Conservation (phyloP, 2,113 vertebrate genomes). For the Candoia aspera region DNA sequence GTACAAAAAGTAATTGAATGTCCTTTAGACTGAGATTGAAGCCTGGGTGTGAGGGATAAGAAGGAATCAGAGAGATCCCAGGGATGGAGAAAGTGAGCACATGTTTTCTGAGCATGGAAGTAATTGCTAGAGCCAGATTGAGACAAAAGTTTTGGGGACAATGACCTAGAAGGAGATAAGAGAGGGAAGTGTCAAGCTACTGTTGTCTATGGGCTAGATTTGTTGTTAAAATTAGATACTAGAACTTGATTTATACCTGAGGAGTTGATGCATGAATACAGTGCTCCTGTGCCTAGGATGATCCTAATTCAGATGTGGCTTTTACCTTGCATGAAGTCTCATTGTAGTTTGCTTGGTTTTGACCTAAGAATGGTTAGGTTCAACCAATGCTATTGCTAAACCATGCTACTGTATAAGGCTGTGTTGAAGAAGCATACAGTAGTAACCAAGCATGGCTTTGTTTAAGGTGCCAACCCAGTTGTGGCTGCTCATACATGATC, state of each 20-base stretch:
- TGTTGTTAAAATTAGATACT: not conserved
- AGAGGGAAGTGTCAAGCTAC: not conserved
- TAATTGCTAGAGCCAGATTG: not conserved
- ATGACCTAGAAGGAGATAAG: not conserved
- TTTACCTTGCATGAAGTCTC: not conserved
- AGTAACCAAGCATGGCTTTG: not conserved
- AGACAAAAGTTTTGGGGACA: not conserved
- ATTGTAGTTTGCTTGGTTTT: not conserved
- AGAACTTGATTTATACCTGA: not conserved
- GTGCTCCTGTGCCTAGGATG: not conserved
- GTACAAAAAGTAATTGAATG: conserved; percentile 20
- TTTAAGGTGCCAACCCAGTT: not conserved
- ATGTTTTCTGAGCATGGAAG: conserved; percentile 2
- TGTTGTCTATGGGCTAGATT: not conserved
- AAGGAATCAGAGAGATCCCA: conserved; percentile 25
- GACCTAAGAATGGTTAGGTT: not conserved
- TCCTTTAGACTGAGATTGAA: conserved; percentile 6
- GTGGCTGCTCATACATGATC: not conserved
- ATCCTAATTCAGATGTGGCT: not conserved
- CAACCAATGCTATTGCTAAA: not conserved
- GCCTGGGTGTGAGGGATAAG: conserved; percentile 1
- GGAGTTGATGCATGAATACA: not conserved
- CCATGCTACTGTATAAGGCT: not conserved
- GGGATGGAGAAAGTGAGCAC: conserved; percentile 7
- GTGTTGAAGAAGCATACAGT: not conserved